These are phyloP conservation scores for Aphelenchoides besseyi DNA, from an alignment of 1,140 invertebrate species.

Conservation along the genomic window DNA sequence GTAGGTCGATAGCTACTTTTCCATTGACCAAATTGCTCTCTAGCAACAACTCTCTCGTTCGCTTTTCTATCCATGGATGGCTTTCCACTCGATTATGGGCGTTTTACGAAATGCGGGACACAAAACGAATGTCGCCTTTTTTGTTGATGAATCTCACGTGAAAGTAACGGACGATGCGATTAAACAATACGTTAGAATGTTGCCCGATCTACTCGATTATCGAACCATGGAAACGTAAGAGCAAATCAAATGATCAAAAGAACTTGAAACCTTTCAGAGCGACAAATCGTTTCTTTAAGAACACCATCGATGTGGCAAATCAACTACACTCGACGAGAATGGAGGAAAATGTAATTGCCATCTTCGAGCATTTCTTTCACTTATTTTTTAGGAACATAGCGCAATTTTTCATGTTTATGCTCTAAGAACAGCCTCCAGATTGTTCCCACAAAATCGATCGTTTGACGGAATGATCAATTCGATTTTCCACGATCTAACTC, in stretches of 20 bases:
- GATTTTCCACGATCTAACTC: background rate
- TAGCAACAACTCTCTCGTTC: background rate
- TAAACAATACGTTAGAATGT: background rate
- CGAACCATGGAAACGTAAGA: background rate
- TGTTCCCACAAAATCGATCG: background rate
- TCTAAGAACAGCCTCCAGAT: background rate
- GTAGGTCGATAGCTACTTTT: too few species aligned
- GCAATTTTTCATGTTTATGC: background rate
- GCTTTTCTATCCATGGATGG: conserved; percentile 6
- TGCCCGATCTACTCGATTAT: conserved; percentile 8
- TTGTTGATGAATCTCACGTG: conserved; percentile 8
- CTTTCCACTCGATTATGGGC: conserved; percentile 7
- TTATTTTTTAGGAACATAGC: too few species aligned
- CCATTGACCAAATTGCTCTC: too few species aligned
- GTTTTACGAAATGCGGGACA: conserved; percentile 9
- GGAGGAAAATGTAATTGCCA: background rate
- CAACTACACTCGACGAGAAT: background rate
- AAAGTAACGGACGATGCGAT: background rate
- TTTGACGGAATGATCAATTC: background rate
- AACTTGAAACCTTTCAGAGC: background rate
- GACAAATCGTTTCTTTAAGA: conserved; percentile 3
- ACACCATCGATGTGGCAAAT: background rate
- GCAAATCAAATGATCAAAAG: background rate
- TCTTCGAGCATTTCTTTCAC: too few species aligned
- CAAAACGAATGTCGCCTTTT: background rate